Evolutionary conservation across 2,113 vertebrate genomes (phyloP), one percentile per base, ranked within the genome.

Genomic region (Hystrix cristata): DNA sequence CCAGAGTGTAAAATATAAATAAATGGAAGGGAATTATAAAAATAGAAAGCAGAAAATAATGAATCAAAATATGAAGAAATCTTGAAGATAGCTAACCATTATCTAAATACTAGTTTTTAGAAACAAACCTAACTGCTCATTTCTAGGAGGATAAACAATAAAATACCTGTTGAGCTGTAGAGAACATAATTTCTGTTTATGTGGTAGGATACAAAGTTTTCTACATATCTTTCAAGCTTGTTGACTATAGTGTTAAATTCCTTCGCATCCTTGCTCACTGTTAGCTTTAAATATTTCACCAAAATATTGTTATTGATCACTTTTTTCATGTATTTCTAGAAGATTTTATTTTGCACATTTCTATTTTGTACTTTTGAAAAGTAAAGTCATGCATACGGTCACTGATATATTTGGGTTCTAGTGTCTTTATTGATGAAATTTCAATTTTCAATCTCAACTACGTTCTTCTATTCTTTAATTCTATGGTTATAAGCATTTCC

Each of bases 151-250:
- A n/a, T 19, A 51, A 18, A 31, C 46, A 95, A 69, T 67, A 51
- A 91, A 92, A 25, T 72, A 69, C 7, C 60, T 90, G 25, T 43
- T 82, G 3, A 23, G 34, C 29, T 69, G n/a, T 62, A 76, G 7
- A 90, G 1, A 85, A 59, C 12, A 12, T 19, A 74, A 60, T 74
- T 62, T 94, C 53, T 87, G 51, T 51, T 92, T 95, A 5, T 8
- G 57, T 60, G 34, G 31, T 48, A 95, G 64, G 38, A 87, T 29
- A 78, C 16, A 48, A 92, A 53, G n/a, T 81, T 94, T 94, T 79
- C 43, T 72, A 34, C 67, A 29, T 59, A 60, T 31, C 21, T 82
- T 60, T 23, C 64, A 55, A 95, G 7, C 9, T 76, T 80, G 15
- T 71, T 94, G 23, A 64, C 29, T 78, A 21, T 74, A 76, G 51